phyloP scores from a whole-genome alignment of 2,113 vertebrate genomes.

The Halichoerus grypus region DNA sequence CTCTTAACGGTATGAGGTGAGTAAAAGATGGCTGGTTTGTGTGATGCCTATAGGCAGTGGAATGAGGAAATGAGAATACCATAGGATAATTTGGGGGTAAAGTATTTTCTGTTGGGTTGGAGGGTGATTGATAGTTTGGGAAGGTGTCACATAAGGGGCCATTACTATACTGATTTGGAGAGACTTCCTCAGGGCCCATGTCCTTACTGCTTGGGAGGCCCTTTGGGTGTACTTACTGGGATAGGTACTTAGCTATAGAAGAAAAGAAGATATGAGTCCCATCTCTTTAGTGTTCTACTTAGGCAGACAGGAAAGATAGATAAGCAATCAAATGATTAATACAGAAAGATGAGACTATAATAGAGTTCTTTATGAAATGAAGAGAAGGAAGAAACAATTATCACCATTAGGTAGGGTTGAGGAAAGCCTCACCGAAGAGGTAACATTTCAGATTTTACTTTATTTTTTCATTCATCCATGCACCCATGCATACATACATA shows the following conservation, averaged over 20 bases:
- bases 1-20: not conserved
- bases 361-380: not conserved
- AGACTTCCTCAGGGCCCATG: not conserved
- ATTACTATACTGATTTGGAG: not conserved
- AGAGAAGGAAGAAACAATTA: not conserved
- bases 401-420: not conserved
- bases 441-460: conserved; percentile 7
- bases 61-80: not conserved
- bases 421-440: not conserved
- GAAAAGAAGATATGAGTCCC: not conserved
- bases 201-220: not conserved
- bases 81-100: not conserved
- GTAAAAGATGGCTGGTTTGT: not conserved
- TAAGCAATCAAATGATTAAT: not conserved
- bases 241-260: not conserved
- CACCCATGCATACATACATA: not conserved
- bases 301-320: not conserved
- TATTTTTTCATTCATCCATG: not conserved
- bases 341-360: not conserved
- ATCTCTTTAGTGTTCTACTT: not conserved
- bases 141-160: not conserved
- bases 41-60: not conserved
- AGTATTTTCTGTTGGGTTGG: not conserved
- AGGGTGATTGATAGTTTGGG: not conserved
- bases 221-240: not conserved